Evolutionary conservation across 64 coral and sea anemone species (phyloP).

Genomic region (Orbicella faveolata): DNA sequence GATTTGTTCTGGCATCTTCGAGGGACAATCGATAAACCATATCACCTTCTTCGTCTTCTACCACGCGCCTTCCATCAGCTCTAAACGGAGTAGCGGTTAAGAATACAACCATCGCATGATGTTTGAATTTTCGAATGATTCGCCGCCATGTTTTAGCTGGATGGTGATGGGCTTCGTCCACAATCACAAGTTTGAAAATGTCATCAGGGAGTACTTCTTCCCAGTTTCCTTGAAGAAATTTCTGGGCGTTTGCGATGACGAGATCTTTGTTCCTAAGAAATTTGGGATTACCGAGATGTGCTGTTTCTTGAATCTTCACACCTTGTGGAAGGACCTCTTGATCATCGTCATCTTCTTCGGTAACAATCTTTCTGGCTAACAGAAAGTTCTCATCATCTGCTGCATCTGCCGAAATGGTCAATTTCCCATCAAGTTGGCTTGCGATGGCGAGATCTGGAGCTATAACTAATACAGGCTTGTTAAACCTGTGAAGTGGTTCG

Average conservation of each 20-base stretch:
- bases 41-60: neutral
- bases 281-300: neutral
- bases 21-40: conserved; percentile 20
- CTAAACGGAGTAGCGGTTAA: conserved; percentile 52
- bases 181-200: conserved; percentile 46
- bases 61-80: neutral
- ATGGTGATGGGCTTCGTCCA: conserved; percentile 54
- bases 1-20: neutral
- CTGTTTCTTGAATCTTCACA: neutral
- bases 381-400: conserved; percentile 16
- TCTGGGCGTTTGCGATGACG: conserved; percentile 50
- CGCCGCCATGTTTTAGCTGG: conserved; percentile 27
- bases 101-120: conserved; percentile 10
- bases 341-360: neutral
- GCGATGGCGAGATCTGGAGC: conserved; percentile 36
- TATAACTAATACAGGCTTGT: conserved; percentile 44
- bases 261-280: neutral
- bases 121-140: conserved; percentile 19
- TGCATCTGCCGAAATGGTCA: neutral
- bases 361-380: neutral
- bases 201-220: neutral
- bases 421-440: neutral
- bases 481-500: conserved; percentile 8
- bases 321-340: neutral
- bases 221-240: conserved; percentile 7